Conservation (phyloP, 2,888 invertebrate genomes). For the Dorcus parallelipipedus region DNA sequence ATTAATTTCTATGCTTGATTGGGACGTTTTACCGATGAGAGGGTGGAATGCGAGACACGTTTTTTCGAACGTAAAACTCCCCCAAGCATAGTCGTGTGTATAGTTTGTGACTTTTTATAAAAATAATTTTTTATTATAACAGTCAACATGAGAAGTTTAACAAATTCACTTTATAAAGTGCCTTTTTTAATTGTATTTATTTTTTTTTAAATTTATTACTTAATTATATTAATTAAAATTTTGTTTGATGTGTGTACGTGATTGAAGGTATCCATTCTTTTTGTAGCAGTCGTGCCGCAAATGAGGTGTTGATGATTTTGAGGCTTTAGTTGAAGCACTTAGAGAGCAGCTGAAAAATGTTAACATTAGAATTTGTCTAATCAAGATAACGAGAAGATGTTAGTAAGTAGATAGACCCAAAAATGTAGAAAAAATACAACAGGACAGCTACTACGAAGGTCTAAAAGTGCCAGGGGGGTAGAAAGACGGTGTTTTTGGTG, state of each 20-base stretch:
- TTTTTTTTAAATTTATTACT: constrained; percentile 8
- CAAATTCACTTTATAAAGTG: not conserved
- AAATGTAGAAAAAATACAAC: constrained; percentile 21
- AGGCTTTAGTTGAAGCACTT: constrained; percentile 25
- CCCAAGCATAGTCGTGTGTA: constrained; percentile 13
- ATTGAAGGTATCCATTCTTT: constrained; percentile 7
- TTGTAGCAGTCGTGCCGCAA: constrained; percentile 16
- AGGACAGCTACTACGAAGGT: constrained; percentile 21
- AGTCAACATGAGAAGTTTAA: constrained; percentile 5
- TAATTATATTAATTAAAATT: not conserved
- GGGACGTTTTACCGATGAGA: constrained; percentile 10
- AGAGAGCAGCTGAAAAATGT: constrained; percentile 46
- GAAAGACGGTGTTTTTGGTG: constrained; percentile 4
- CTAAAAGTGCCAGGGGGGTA: constrained; percentile 9
- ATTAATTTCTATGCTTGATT: constrained; percentile 6
- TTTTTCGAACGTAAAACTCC: constrained; percentile 23
- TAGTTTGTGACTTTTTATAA: constrained; percentile 8
- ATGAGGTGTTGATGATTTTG: constrained; percentile 11
- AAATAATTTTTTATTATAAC: constrained; percentile 12
- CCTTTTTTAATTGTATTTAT: constrained; percentile 1
- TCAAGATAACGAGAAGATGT: constrained; percentile 1
- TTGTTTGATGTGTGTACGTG: not conserved
- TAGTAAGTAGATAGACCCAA: constrained; percentile 15
- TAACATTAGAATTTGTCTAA: not conserved
- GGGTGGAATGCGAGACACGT: constrained; percentile 47